Evolutionary conservation across 2,888 invertebrate genomes (phyloP).

Genomic region (Mythimna vitellina): DNA sequence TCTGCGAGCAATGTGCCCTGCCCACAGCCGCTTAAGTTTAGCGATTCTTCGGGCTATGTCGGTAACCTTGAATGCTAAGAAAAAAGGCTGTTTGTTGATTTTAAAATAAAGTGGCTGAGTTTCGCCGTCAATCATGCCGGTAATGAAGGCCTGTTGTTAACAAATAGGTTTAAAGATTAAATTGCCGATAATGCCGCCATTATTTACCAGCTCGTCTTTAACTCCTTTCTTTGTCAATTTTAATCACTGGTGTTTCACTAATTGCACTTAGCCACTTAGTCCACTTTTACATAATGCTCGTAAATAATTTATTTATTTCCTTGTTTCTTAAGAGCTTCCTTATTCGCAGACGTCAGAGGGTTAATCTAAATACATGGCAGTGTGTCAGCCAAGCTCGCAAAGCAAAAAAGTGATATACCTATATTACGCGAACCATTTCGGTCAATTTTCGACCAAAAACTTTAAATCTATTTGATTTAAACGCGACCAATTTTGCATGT

Average conservation of each 20-base stretch:
- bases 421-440: too few relatives aligned
- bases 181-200: constrained; percentile 30
- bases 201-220: constrained; percentile 24
- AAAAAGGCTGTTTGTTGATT: background rate
- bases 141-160: constrained; percentile 36
- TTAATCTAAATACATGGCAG: too few relatives aligned
- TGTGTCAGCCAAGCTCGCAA: too few relatives aligned
- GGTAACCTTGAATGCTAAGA: too few relatives aligned
- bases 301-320: constrained; percentile 21
- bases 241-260: background rate
- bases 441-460: too few relatives aligned
- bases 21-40: too few relatives aligned
- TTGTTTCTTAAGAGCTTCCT: constrained; percentile 26
- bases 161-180: constrained; percentile 33
- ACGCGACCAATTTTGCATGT: too few relatives aligned
- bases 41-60: too few relatives aligned
- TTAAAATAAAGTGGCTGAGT: constrained; percentile 25
- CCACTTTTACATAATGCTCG: constrained; percentile 3
- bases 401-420: too few relatives aligned
- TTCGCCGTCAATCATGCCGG: background rate
- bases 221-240: constrained; percentile 13
- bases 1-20: too few relatives aligned
- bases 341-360: constrained; percentile 5
- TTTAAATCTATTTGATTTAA: too few relatives aligned
- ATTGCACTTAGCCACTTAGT: constrained; percentile 9